Evolutionary conservation across 2,113 vertebrate genomes (phyloP).

Genomic region (Murina feae): DNA sequence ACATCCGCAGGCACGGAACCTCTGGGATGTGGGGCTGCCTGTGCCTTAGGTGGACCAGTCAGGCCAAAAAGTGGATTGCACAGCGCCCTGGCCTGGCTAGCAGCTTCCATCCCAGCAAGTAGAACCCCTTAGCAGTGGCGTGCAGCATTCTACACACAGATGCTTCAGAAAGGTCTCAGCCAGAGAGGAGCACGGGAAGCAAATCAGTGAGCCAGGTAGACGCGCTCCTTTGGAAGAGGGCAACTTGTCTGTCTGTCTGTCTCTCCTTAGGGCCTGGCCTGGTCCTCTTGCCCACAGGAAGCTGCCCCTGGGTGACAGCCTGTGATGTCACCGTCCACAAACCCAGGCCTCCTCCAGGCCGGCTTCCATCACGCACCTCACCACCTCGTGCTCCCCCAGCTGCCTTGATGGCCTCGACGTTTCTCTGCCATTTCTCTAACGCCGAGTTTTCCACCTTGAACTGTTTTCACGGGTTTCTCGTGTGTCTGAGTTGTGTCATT

Average conservation of each 20-base stretch:
- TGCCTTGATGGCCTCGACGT: neutral
- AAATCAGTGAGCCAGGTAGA: neutral
- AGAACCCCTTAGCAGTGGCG: too few relatives aligned
- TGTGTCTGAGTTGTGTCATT: too few relatives aligned
- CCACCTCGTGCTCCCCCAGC: neutral
- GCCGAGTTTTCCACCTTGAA: too few relatives aligned
- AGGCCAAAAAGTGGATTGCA: neutral
- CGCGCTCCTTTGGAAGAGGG: neutral
- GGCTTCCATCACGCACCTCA: neutral
- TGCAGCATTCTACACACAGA: neutral
- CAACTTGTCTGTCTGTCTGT: neutral
- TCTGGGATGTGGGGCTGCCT: neutral
- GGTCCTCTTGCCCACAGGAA: neutral
- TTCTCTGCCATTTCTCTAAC: neutral
- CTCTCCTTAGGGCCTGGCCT: neutral
- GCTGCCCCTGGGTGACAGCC: neutral
- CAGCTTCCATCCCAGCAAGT: neutral
- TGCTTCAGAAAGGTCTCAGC: too few relatives aligned
- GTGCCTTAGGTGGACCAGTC: constrained; percentile 1
- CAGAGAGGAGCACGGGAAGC: too few relatives aligned
- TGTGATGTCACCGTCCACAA: neutral
- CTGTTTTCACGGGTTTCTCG: too few relatives aligned
- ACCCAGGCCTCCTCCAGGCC: too few relatives aligned
- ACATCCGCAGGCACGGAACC: neutral
- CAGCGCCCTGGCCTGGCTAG: neutral